Evolutionary conservation across 2,797 vertebrate species (phyloP).

Genomic region (Otolemur crassicaudatus): DNA sequence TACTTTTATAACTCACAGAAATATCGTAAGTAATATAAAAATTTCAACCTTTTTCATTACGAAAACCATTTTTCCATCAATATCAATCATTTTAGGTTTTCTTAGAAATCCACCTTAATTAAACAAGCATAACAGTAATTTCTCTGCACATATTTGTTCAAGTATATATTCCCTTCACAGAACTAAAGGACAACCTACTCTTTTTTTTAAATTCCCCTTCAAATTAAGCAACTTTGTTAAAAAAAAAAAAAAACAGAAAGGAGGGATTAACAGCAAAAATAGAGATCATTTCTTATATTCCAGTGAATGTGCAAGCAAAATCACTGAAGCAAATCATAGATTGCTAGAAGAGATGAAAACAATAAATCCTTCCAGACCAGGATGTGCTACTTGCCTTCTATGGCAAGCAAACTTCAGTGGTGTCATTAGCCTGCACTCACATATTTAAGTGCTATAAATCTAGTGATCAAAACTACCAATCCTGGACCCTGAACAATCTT

Average conservation of each 20-base stretch:
- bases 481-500: background rate
- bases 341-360: slow-evolving; percentile 39
- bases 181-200: slow-evolving; percentile 8
- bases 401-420: slow-evolving; percentile 39
- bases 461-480: background rate
- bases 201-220: slow-evolving; percentile 42
- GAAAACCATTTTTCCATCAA: slow-evolving; percentile 46
- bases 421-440: background rate
- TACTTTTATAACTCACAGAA: slow-evolving; percentile 16
- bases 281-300: slow-evolving; percentile 10
- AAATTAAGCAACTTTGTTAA: slow-evolving; percentile 26
- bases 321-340: background rate
- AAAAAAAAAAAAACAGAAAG: background rate
- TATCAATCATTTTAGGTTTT: slow-evolving; percentile 3
- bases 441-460: background rate
- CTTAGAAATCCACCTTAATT: slow-evolving; percentile 46
- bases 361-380: slow-evolving; percentile 57
- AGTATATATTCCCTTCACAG: background rate
- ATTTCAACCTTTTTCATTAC: background rate
- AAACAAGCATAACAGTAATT: slow-evolving; percentile 43
- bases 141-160: background rate
- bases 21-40: slow-evolving; percentile 8
- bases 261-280: background rate
- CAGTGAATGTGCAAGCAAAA: slow-evolving; percentile 55
- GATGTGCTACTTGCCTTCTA: slow-evolving; percentile 14